These are phyloP conservation scores for Redunca redunca DNA, from an alignment of 2,113 vertebrate genomes.

Conservation along the genomic window DNA sequence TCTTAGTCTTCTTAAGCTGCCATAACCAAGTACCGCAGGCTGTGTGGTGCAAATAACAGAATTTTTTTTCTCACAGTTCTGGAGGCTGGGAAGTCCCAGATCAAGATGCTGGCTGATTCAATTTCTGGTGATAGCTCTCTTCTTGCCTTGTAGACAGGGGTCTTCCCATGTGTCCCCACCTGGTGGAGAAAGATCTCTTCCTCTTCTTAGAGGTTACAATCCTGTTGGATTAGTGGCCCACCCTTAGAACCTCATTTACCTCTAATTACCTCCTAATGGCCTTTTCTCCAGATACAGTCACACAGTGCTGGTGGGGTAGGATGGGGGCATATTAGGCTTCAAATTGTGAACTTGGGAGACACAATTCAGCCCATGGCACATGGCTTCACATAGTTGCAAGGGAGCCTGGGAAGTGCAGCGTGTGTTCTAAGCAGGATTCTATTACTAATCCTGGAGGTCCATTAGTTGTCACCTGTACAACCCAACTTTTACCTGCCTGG, in stretches of 20 bases:
- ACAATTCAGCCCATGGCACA: not conserved
- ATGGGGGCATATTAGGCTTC: not conserved
- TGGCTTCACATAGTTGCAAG: not conserved
- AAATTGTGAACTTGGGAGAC: not conserved
- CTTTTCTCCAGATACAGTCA: not conserved
- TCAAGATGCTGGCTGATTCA: not conserved
- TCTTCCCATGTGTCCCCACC: not conserved
- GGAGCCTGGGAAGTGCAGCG: not conserved
- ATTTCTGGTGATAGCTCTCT: not conserved
- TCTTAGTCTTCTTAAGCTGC: not conserved
- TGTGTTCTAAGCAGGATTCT: not conserved
- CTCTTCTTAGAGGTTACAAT: not conserved
- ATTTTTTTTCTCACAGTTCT: not conserved
- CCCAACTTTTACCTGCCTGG: not conserved
- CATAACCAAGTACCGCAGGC: not conserved
- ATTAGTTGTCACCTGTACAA: not conserved
- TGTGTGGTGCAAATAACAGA: not conserved
- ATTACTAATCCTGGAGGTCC: not conserved
- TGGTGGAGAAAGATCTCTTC: not conserved
- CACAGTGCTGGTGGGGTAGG: not conserved
- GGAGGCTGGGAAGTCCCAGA: not conserved
- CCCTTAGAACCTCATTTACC: not conserved
- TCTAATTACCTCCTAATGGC: not conserved
- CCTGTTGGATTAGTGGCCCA: not conserved
- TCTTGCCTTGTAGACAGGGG: not conserved